Percentiles rank a stretch among this genome's conserved stretches.
These are phyloP conservation scores for Delichon dasypus DNA, from an alignment of 2,797 vertebrate species.

Conservation along the genomic window DNA sequence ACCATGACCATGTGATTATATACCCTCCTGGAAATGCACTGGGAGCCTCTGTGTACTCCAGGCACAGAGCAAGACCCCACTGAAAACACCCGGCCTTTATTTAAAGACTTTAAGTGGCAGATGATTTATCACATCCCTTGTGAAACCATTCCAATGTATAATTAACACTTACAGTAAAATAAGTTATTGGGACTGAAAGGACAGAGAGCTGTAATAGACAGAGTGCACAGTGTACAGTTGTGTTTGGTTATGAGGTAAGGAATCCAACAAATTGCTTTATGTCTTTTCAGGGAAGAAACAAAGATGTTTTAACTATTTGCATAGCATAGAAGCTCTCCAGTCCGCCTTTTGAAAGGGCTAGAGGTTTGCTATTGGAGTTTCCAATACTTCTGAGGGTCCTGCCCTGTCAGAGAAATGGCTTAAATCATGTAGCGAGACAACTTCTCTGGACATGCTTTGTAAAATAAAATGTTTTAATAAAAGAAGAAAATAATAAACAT, in stretches of 20 bases:
- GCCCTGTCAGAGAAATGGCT: too few species aligned
- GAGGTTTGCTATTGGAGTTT: neutral
- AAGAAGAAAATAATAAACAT: too few species aligned
- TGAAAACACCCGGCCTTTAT: neutral
- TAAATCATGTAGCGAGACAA: too few species aligned
- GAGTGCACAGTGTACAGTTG: neutral
- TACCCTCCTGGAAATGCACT: neutral
- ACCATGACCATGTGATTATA: neutral
- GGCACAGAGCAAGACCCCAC: neutral
- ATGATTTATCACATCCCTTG: conserved; percentile 30
- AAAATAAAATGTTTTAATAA: too few species aligned
- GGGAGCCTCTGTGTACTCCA: neutral
- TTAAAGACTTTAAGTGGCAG: neutral
- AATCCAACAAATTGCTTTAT: neutral
- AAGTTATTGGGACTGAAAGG: neutral
- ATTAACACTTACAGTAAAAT: conserved; percentile 34
- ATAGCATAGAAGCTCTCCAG: neutral
- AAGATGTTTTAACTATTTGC: neutral
- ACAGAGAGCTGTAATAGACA: neutral
- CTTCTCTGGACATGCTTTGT: too few species aligned
- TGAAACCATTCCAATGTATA: conserved; percentile 25
- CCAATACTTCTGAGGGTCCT: too few species aligned
- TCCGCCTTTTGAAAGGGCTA: neutral
- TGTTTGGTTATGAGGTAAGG: neutral
- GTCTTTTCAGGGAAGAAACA: conserved; percentile 31